Evolutionary conservation across 2,888 invertebrate genomes (phyloP).

Genomic region (Tetheella fluctuosa): DNA sequence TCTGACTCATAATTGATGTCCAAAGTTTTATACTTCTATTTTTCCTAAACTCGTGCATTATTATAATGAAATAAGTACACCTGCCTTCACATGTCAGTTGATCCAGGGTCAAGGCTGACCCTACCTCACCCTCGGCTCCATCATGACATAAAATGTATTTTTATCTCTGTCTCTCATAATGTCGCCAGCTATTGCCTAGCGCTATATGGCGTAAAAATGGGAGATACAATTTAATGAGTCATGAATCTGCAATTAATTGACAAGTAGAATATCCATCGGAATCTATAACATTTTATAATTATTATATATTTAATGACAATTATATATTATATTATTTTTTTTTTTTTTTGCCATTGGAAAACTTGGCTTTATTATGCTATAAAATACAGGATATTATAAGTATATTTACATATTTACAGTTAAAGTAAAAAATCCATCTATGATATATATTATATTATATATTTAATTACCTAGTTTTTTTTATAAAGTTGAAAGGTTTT

Average conservation of each 20-base stretch:
- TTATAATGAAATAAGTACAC: not conserved
- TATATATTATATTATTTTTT: too few relatives aligned
- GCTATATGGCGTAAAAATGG: slow-evolving; percentile 6
- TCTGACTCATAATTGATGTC: too few relatives aligned
- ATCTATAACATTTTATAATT: not conserved
- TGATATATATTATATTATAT: too few relatives aligned
- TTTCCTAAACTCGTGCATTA: not conserved
- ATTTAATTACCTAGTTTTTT: too few relatives aligned
- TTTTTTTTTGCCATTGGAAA: too few relatives aligned
- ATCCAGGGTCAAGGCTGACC: not conserved
- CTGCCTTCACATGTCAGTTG: not conserved
- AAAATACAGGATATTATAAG: too few relatives aligned
- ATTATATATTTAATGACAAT: not conserved
- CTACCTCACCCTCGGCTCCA: not conserved
- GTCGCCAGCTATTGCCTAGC: not conserved
- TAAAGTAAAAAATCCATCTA: too few relatives aligned
- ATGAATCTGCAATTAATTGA: not conserved
- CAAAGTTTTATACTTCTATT: too few relatives aligned
- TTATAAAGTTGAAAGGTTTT: too few relatives aligned
- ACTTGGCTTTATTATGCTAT: too few relatives aligned
- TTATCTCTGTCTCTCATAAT: slow-evolving; percentile 2
- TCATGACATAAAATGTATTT: slow-evolving; percentile 4
- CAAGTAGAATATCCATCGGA: not conserved
- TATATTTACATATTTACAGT: too few relatives aligned
- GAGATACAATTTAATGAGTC: slow-evolving; percentile 4